These are phyloP conservation scores for Orthonychiurus folsomi DNA, from an alignment of 2,888 invertebrate species.

Conservation along the genomic window DNA sequence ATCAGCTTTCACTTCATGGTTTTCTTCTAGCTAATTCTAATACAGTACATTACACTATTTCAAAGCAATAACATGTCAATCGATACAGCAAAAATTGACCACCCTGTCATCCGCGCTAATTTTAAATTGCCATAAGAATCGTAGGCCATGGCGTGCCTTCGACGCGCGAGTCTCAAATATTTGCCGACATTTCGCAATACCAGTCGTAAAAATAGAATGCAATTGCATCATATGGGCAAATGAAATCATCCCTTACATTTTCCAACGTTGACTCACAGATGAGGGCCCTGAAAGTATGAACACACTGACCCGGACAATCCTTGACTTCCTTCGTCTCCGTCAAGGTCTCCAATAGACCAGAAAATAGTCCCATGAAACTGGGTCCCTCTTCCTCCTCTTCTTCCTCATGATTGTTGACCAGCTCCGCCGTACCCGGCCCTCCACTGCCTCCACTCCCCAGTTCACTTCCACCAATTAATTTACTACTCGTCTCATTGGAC, in stretches of 20 bases:
- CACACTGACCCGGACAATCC: conserved; percentile 28
- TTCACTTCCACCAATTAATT: background rate
- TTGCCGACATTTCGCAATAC: background rate
- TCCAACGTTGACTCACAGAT: conserved; percentile 28
- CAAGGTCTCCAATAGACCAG: conserved; percentile 62
- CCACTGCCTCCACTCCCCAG: background rate
- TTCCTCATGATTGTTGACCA: background rate
- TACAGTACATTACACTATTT: no score
- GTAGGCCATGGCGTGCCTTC: no score
- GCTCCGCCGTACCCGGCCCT: no score
- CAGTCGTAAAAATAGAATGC: background rate
- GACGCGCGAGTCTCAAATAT: no score
- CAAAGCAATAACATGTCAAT: no score
- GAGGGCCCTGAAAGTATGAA: conserved; percentile 23
- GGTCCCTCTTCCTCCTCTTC: conserved; percentile 20
- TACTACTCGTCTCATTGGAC: background rate
- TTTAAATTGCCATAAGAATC: no score
- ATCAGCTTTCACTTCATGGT: conserved; percentile 1
- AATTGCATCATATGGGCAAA: background rate
- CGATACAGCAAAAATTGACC: no score
- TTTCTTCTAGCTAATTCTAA: conserved; percentile 2
- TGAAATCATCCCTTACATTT: background rate
- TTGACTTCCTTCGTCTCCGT: conserved; percentile 72
- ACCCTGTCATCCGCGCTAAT: no score
- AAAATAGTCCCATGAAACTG: conserved; percentile 23